Evolutionary conservation across 2,113 vertebrate genomes (phyloP), one percentile per base, ranked within the genome.

Genomic region (Hypanus sabinus): DNA sequence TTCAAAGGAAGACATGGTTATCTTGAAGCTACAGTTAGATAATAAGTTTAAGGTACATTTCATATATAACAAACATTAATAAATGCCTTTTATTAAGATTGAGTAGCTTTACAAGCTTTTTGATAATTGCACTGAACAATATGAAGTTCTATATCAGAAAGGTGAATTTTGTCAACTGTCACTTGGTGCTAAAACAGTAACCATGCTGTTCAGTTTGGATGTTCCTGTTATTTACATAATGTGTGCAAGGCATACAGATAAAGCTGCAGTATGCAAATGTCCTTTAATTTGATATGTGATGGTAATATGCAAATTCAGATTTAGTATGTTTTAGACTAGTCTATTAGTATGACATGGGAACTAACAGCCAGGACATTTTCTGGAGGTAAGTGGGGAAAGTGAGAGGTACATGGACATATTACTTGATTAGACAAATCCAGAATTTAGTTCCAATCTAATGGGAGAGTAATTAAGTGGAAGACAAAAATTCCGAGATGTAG

Each of bases 1-100:
- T 95, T 96, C 96, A 94, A 96, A 94, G 0, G 96, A 96, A 20
- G 96, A 98, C 95, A 97, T 97, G 46, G 95, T 99, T 55, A 98
- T 95, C 94, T 97, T 99, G 68, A 98, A 97, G 30, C 96, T 99
- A 81, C 97, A 95, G 95, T 96, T 98, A 95, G 96, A 96, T 62
- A 96, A 96, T 0, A 96, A 96, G 93, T 96, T 98, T 94, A 96
- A 98, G 96, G 98, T 99, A 90, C 94, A 96, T 94, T 22, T 75
- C 94, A 93, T 94, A 93, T 94, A 94, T 94, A 73, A 38, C 92
- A 93, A 94, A 73, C 0, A 95, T 94, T 95, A 95, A 95, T 95
- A 94, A 95, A 94, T 94, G 94, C 14, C 16, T 1, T 60, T 62
- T 87, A 7, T 81, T 87, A 4, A 62, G 27, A 62, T 62, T 57